Conservation (phyloP, 2,888 invertebrate species). For the Prenolepis imparis region DNA sequence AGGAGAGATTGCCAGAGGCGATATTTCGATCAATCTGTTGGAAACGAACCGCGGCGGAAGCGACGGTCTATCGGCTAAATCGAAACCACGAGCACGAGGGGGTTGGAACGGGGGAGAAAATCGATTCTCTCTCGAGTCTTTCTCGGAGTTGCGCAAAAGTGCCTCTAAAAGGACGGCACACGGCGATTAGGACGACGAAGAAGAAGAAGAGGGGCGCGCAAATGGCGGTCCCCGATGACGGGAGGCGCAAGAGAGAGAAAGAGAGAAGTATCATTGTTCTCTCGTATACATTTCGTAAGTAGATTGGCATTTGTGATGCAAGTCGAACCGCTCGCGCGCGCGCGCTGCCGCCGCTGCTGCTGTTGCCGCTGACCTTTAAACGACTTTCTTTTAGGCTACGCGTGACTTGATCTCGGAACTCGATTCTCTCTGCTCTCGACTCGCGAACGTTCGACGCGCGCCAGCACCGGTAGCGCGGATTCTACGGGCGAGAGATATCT, state of each 20-base stretch:
- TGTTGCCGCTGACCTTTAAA: slow-evolving; percentile 79
- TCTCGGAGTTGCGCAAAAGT: slow-evolving; percentile 48
- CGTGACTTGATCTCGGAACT: slow-evolving; percentile 78
- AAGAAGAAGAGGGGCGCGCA: background rate
- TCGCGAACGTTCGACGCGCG: slow-evolving; percentile 55
- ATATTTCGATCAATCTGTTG: slow-evolving; percentile 49
- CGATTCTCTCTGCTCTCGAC: slow-evolving; percentile 64
- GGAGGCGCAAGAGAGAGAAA: slow-evolving; percentile 54
- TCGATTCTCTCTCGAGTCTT: slow-evolving; percentile 33
- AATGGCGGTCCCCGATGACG: slow-evolving; percentile 33
- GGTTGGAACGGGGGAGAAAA: slow-evolving; percentile 43
- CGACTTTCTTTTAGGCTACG: slow-evolving; percentile 83
- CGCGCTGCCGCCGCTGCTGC: background rate
- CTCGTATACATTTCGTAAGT: slow-evolving; percentile 81
- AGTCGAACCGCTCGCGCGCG: slow-evolving; percentile 76
- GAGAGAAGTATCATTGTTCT: slow-evolving; percentile 78
- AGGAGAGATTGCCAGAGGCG: slow-evolving; percentile 36
- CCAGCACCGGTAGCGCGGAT: slow-evolving; percentile 3
- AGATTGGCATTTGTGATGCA: slow-evolving; percentile 83
- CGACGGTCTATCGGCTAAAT: slow-evolving; percentile 37
- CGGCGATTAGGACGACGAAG: slow-evolving; percentile 23
- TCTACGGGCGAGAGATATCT: background rate
- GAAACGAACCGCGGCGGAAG: slow-evolving; percentile 39
- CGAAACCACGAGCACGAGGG: background rate
- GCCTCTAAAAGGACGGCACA: slow-evolving; percentile 29